Evolutionary conservation across 2,888 invertebrate genomes (phyloP).

Genomic region (Cremastinae sp.): DNA sequence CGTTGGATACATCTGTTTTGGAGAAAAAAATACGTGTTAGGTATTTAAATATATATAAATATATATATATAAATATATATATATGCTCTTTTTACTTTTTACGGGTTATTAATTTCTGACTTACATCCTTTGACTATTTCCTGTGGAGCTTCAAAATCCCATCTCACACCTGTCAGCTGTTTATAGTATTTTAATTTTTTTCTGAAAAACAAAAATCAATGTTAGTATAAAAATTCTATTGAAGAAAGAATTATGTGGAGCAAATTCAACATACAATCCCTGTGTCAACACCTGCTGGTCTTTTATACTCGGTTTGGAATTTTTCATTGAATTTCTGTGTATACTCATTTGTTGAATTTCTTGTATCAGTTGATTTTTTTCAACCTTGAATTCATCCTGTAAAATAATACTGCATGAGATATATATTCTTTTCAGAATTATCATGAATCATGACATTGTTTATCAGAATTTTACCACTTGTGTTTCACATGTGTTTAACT

Average conservation of each 20-base stretch:
- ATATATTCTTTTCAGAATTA: too few relatives aligned
- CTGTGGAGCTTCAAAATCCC: conserved; percentile 64
- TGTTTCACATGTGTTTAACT: conserved; percentile 12
- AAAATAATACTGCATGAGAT: too few relatives aligned
- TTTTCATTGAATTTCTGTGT: conserved; percentile 60
- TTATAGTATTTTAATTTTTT: conserved; percentile 65
- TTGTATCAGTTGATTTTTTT: conserved; percentile 57
- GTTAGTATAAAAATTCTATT: not conserved
- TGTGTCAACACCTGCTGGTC: conserved; percentile 64
- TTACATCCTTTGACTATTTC: conserved; percentile 62
- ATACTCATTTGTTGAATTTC: conserved; percentile 60
- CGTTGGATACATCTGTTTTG: conserved; percentile 67
- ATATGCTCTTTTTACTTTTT: not conserved
- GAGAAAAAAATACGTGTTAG: conserved; percentile 14
- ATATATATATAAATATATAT: not conserved
- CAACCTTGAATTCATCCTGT: conserved; percentile 63
- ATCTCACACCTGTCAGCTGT: conserved; percentile 65
- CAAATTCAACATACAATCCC: conserved; percentile 64
- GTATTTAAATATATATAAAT: not conserved
- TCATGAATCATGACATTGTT: not conserved
- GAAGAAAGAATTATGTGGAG: not conserved
- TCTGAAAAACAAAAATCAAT: conserved; percentile 53
- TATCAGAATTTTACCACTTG: conserved; percentile 47
- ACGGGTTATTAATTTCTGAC: not conserved
- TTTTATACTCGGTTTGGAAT: conserved; percentile 57